These are phyloP conservation scores for Verasper variegatus DNA, from an alignment of 2,113 vertebrate species.

Conservation along the genomic window DNA sequence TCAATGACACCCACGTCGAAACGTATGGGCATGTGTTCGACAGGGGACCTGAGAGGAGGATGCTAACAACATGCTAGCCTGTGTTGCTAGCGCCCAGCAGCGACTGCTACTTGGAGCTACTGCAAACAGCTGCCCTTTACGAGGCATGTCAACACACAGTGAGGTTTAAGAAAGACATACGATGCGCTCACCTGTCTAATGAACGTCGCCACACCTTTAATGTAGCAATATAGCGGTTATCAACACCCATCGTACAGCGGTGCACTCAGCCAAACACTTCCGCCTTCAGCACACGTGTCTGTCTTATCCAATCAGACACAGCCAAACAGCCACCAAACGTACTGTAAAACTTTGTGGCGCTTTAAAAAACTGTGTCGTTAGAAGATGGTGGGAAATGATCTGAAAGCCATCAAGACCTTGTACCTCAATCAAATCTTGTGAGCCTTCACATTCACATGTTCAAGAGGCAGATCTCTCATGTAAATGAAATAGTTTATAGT, in stretches of 20 bases:
- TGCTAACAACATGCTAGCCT: slow-evolving; percentile 22
- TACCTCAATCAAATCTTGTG: too few species aligned
- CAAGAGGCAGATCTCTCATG: too few species aligned
- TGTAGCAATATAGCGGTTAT: not conserved
- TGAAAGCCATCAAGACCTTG: too few species aligned
- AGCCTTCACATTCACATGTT: too few species aligned
- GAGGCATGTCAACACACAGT: rapidly evolving
- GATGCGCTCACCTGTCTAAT: slow-evolving; percentile 27
- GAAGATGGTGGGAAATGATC: not conserved
- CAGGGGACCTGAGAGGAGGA: too few species aligned
- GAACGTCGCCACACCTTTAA: not conserved
- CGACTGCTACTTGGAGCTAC: not conserved
- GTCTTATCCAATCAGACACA: not conserved
- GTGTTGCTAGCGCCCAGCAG: slow-evolving; percentile 35
- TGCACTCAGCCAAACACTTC: slow-evolving; percentile 12
- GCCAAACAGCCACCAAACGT: not conserved
- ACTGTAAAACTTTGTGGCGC: not conserved
- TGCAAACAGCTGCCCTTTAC: not conserved
- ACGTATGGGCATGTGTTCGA: too few species aligned
- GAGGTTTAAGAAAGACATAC: rapidly evolving
- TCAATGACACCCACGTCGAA: too few species aligned
- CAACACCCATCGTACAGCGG: slow-evolving; percentile 21
- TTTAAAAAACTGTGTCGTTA: not conserved
- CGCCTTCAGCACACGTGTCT: not conserved
- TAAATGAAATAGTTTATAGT: too few species aligned